phyloP scores from a whole-genome alignment of 2,888 invertebrate genomes.

The Antitype chi region DNA sequence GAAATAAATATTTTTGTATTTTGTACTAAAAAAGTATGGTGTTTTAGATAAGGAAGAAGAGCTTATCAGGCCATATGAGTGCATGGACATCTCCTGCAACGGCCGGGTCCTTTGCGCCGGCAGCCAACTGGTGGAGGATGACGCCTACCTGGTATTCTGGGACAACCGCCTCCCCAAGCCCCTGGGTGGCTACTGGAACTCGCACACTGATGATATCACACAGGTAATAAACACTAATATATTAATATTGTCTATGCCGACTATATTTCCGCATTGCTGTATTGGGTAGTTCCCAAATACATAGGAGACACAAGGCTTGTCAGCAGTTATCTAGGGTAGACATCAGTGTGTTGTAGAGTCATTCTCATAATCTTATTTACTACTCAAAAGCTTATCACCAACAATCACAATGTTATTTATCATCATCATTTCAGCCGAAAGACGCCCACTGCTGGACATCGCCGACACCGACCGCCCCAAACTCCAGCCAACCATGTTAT shows the following conservation, averaged over 20 bases:
- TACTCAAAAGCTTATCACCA: not conserved
- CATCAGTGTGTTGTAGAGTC: not conserved
- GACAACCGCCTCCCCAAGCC: conserved; percentile 92
- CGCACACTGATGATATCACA: conserved; percentile 95
- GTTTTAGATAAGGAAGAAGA: conserved; percentile 81
- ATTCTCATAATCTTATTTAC: not conserved
- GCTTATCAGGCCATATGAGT: conserved; percentile 90
- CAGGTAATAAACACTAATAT: conserved; percentile 85
- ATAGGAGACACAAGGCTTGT: not conserved
- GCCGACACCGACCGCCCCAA: too few relatives aligned
- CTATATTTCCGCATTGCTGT: not conserved
- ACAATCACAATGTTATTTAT: not conserved
- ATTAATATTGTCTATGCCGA: not conserved
- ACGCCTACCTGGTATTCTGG: conserved; percentile 95
- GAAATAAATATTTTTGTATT: too few relatives aligned
- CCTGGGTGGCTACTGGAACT: conserved; percentile 95
- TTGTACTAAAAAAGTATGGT: not conserved
- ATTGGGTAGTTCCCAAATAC: too few relatives aligned
- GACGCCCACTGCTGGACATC: too few relatives aligned
- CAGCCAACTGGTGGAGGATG: conserved; percentile 92
- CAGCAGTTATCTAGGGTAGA: not conserved
- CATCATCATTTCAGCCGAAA: too few relatives aligned
- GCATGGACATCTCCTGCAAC: conserved; percentile 94
- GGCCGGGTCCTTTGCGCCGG: conserved; percentile 94
- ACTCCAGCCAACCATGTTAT: too few relatives aligned